Conservation (phyloP, 1,140 invertebrate species). For the Drosophila grimshawi region DNA sequence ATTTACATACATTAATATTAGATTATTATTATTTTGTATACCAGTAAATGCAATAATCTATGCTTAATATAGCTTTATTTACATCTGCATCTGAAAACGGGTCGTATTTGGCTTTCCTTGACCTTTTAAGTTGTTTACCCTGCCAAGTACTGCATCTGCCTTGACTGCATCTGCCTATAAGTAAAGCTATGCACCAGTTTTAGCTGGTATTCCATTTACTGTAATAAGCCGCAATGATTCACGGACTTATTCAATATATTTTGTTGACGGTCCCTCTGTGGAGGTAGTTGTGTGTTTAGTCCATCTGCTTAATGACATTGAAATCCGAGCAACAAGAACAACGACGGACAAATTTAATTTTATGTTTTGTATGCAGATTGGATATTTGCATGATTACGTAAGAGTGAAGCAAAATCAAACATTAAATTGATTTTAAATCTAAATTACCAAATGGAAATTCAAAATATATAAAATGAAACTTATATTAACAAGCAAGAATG, state of each 20-base stretch:
- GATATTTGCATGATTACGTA: conserved; percentile 1
- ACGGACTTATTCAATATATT: conserved; percentile 37
- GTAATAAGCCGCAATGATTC: conserved; percentile 35
- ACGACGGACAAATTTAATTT: not conserved
- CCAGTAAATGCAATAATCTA: not conserved
- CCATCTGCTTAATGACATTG: not conserved
- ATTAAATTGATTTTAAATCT: too few relatives aligned
- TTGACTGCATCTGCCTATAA: conserved; percentile 8
- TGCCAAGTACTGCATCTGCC: conserved; percentile 21
- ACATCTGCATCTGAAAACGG: conserved; percentile 2
- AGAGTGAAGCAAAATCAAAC: not conserved
- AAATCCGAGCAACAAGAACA: not conserved
- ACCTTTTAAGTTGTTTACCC: conserved; percentile 28
- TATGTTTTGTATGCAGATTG: not conserved
- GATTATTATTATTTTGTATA: too few relatives aligned
- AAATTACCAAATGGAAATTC: too few relatives aligned
- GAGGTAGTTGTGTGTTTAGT: conserved; percentile 14
- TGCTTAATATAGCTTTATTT: conserved; percentile 1
- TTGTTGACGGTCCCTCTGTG: conserved; percentile 1
- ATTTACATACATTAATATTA: not conserved
- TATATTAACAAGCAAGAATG: too few relatives aligned
- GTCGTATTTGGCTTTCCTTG: conserved; percentile 30
- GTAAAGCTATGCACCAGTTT: not conserved
- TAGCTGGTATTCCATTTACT: conserved; percentile 8
- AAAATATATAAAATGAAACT: too few relatives aligned